Conservation (phyloP, 2,888 invertebrate species). For the Galeruca laticollis region DNA sequence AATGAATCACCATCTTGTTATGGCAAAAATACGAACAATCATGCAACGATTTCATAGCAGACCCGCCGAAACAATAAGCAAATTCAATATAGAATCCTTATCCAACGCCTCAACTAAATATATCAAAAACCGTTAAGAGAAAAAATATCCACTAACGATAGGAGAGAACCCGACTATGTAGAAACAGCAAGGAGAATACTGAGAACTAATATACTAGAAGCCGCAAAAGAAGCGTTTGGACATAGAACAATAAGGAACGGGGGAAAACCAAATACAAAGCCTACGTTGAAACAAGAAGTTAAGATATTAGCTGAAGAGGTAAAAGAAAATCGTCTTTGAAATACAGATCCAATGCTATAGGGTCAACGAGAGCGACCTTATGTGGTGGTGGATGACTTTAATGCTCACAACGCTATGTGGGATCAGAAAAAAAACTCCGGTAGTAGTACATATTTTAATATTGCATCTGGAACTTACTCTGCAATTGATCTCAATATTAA, state of each 20-base stretch:
- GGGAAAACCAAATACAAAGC: slow-evolving; percentile 7
- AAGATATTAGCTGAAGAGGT: background rate
- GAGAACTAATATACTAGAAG: slow-evolving; percentile 13
- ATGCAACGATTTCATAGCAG: no score
- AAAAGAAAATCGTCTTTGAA: background rate
- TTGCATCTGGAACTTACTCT: no score
- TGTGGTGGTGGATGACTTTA: no score
- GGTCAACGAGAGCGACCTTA: no score
- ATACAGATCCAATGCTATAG: no score
- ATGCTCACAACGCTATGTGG: no score
- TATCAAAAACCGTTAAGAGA: no score
- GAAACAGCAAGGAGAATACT: slow-evolving; percentile 29
- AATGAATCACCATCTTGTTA: no score
- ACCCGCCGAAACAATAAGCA: slow-evolving; percentile 18
- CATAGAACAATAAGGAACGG: slow-evolving; percentile 4
- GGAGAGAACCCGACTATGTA: background rate
- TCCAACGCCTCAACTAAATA: slow-evolving; percentile 24
- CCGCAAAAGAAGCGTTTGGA: slow-evolving; percentile 24
- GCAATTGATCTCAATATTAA: no score
- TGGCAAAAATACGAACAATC: no score
- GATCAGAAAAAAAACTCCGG: no score
- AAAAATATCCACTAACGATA: slow-evolving; percentile 26
- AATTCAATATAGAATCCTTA: slow-evolving; percentile 35
- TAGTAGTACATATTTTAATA: no score
- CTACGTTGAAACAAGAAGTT: background rate